Base-by-base conservation (phyloP, 2,888 invertebrate genomes). In the Digitonthophagus gazella region DNA sequence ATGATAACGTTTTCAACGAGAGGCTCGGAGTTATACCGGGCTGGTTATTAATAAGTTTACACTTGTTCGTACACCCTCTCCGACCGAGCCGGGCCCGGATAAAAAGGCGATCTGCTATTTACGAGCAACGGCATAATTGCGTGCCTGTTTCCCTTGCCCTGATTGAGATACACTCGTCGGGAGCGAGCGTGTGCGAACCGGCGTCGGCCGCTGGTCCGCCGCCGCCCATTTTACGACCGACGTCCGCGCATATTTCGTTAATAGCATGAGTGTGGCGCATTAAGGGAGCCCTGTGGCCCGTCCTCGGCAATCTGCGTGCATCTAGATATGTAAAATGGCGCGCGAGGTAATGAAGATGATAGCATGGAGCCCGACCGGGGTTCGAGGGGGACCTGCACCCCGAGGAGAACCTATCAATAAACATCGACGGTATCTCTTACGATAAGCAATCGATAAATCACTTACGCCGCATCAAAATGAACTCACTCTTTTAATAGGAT, bases 271-370 rank as follows among this genome's bases (percentile, higher is more conserved):
- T 79, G 61, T 80, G 79, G 76, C 74, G 79, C 80, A 81, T 81
- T 81, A 80, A 81, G 80, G 79, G 79, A 80, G 79, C 61, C 20
- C 61, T 19, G 8, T 20, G 61, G 19, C 61, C 19, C 19, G 18
- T 61, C 20, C 78, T 80, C 80, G 79, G 80, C 78, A 79, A 81
- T 81, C 80, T 80, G 80, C 82, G 81, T 81, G 80, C 81, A 82
- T 82, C 82, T 79, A 78, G 81, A 80, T 82, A 82, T 82, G 82
- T 82, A 81, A 81, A 82, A 80, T 79, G 80, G 81, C 79, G 78
- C 79, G 73, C 78, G 76, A 79, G 71, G 72, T 73, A 75, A 75
- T 74, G 75, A 74, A 75, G 75, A 75, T 74, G 65, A 68, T 61
- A 61, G 68, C 69, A 74, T 73, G 73, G 71, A 71, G 65, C 66